Conservation (phyloP, 2,888 invertebrate species). For the Drosophila helvetica region DNA sequence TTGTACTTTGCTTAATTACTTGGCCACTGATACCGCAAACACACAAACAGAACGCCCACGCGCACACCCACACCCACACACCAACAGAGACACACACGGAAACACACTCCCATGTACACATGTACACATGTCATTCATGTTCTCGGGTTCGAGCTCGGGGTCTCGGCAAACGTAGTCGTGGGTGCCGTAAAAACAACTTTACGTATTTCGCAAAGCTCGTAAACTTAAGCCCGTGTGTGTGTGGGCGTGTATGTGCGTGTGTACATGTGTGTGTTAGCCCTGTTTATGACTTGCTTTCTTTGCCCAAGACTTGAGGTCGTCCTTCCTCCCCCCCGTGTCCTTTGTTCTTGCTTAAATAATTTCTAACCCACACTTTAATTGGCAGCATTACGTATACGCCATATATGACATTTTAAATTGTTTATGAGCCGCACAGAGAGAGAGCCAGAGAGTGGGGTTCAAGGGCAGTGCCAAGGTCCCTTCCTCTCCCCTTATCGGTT, state of each 20-base stretch:
- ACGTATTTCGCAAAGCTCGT: constrained; percentile 64
- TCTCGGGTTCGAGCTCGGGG: constrained; percentile 1
- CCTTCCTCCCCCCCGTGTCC: constrained; percentile 33
- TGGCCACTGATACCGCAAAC: constrained; percentile 67
- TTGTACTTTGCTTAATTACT: constrained; percentile 82
- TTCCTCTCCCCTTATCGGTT: constrained; percentile 42
- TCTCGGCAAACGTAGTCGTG: constrained; percentile 54
- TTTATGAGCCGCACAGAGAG: constrained; percentile 60
- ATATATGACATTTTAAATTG: constrained; percentile 78
- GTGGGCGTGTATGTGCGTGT: constrained; percentile 27
- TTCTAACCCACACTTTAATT: constrained; percentile 64
- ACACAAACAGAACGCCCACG: constrained; percentile 3
- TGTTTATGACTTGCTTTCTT: constrained; percentile 71
- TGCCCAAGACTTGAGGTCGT: constrained; percentile 52
- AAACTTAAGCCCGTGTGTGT: constrained; percentile 52
- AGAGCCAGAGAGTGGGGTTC: constrained; percentile 31
- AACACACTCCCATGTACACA: constrained; percentile 18
- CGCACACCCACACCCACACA: constrained; percentile 12
- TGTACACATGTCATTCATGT: constrained; percentile 59
- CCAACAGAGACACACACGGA: constrained; percentile 5
- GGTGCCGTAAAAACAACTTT: constrained; percentile 74
- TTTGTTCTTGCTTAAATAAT: constrained; percentile 52
- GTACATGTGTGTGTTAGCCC: constrained; percentile 33
- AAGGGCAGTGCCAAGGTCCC: constrained; percentile 25
- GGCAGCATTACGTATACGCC: constrained; percentile 70